Conservation (phyloP, 2,113 vertebrate species). For the Anas platyrhynchos region DNA sequence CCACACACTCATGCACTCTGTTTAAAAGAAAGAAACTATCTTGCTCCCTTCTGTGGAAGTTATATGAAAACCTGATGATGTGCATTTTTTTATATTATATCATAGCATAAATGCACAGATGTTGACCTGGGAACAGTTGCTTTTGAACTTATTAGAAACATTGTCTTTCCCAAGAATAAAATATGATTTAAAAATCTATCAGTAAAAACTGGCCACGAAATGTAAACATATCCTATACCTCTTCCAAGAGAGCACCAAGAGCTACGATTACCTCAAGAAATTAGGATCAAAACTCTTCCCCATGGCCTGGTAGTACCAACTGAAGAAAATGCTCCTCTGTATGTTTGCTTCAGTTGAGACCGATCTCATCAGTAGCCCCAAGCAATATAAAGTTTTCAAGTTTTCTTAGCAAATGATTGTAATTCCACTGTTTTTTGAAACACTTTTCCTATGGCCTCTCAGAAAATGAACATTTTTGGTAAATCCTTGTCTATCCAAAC, state of each 20-base stretch:
- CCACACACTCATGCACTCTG: background rate
- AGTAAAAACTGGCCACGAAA: background rate
- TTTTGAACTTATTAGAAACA: background rate
- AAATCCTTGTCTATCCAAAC: background rate
- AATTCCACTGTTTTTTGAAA: background rate
- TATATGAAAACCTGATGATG: background rate
- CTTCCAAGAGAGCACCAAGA: background rate
- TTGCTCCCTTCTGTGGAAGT: background rate
- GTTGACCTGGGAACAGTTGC: background rate
- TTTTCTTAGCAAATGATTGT: background rate
- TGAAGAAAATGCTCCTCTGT: background rate
- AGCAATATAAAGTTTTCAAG: background rate
- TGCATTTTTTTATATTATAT: background rate
- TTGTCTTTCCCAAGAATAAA: background rate
- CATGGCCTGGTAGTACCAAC: rapidly evolving
- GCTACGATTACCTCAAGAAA: background rate
- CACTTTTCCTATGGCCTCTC: background rate
- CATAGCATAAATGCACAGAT: background rate
- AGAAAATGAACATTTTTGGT: background rate
- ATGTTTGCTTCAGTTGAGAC: background rate
- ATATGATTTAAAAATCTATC: background rate
- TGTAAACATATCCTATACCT: background rate
- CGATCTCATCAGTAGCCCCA: background rate
- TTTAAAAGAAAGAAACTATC: background rate
- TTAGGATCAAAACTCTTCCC: background rate